phyloP scores from a whole-genome alignment of 2,888 invertebrate genomes.

The Lordiphosa fenestrarum region DNA sequence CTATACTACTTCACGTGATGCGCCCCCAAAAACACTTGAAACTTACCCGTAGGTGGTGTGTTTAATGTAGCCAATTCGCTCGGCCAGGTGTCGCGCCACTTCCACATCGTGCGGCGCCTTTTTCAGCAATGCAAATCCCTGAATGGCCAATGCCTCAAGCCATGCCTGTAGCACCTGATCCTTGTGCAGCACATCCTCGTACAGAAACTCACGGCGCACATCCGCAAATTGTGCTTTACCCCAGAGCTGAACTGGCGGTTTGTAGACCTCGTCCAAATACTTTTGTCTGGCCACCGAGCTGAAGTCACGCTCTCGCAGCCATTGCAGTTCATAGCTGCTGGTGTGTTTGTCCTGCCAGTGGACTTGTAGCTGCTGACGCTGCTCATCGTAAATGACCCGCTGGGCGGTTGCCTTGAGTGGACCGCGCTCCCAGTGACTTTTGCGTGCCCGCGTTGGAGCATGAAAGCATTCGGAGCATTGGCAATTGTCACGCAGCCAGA shows the following conservation, averaged over 20 bases:
- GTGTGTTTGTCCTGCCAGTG: slow-evolving; percentile 85
- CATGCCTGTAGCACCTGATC: slow-evolving; percentile 81
- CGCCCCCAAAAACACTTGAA: no score
- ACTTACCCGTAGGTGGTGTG: slow-evolving; percentile 86
- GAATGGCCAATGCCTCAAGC: slow-evolving; percentile 83
- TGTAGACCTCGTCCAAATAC: slow-evolving; percentile 82
- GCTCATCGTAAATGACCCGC: slow-evolving; percentile 31
- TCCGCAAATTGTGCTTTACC: slow-evolving; percentile 81
- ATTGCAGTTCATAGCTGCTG: slow-evolving; percentile 82
- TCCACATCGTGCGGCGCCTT: slow-evolving; percentile 82
- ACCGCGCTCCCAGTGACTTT: slow-evolving; percentile 82
- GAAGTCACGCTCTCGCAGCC: slow-evolving; percentile 84
- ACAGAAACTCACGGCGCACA: slow-evolving; percentile 82
- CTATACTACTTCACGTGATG: no score
- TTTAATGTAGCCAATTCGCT: slow-evolving; percentile 85
- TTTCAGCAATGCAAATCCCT: slow-evolving; percentile 84
- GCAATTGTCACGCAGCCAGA: slow-evolving; percentile 89
- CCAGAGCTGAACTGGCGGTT: slow-evolving; percentile 82
- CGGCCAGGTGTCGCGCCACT: slow-evolving; percentile 82
- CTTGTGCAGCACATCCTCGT: slow-evolving; percentile 81
- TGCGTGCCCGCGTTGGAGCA: slow-evolving; percentile 83
- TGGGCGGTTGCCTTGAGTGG: slow-evolving; percentile 80
- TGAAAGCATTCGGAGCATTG: slow-evolving; percentile 86
- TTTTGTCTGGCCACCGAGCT: slow-evolving; percentile 79
- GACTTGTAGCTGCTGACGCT: slow-evolving; percentile 70